Evolutionary conservation across 2,113 vertebrate species (phyloP), one percentile per base, ranked within the genome.

Genomic region (Australoheros scitulus): DNA sequence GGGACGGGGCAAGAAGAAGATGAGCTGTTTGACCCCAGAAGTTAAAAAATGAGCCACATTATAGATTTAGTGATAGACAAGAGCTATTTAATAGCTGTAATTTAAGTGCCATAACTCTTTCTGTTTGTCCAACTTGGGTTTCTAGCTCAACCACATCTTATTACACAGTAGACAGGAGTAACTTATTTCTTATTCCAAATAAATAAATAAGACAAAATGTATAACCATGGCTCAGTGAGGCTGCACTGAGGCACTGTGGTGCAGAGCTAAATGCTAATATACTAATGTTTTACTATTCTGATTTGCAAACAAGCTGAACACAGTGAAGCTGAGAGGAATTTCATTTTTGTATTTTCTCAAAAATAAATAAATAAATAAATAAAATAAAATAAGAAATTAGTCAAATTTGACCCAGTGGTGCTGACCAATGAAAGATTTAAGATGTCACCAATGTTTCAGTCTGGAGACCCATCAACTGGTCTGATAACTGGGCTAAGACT

Each of bases 21-120:
- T 61, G 79, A 89, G 81, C 59, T 15, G 14, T 77, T 80, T 87
- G 82, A 90, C 84, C 83, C 81, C 55, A 50, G 43, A 47, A 50
- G 77, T 52, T 80, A 79, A 77, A 75, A 90, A 84, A 61, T 38
- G n/a, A 76, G 59, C 80, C 52, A 64, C 55, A 76, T 26, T 59
- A 20, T 47, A 22, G 61, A 81, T 70, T 50, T 41, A 34, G 36
- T 26, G 76, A 85, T 22, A 47, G 61, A 78, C 59, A 61, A 57
- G 76, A 90, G 41, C 68, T 65, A 43, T 81, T 77, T 22, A 60
- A 38, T n/a, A 24, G 26, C 61, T 65, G 9, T 22, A 60, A 84
- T 80, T 34, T 72, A 72, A 72, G 18, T 20, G 6, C 52, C 26
- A 72, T 72, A 55, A 72, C 2, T n/a, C 47, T 32, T 70, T 72